A percentile compares a stretch with the other conserved stretches of the same genome.
phyloP scores from a whole-genome alignment of 92 coral and sea anemone genomes.

The Plumapathes pennacea region DNA sequence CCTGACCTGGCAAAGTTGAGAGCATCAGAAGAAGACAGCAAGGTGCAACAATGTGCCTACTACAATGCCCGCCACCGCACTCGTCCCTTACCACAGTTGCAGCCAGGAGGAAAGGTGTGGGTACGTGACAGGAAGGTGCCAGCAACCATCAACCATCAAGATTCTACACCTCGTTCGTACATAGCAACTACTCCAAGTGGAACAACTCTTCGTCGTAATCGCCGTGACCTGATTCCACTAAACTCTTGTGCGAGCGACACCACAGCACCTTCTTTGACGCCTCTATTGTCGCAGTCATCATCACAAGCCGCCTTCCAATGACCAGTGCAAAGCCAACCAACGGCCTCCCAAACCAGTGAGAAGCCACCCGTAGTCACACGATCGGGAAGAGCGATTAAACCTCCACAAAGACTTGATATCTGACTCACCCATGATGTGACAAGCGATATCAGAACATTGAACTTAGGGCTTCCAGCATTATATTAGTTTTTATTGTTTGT shows the following conservation, averaged over 20 bases:
- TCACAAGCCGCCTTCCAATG: too few relatives aligned
- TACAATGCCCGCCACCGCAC: neutral
- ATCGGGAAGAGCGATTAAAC: too few relatives aligned
- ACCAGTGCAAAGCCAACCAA: too few relatives aligned
- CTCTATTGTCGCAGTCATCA: too few relatives aligned
- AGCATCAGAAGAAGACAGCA: neutral
- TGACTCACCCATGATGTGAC: too few relatives aligned
- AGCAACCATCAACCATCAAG: slow-evolving; percentile 13
- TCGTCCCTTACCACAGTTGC: neutral
- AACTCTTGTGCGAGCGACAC: neutral
- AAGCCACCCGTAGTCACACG: too few relatives aligned
- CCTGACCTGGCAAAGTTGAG: neutral
- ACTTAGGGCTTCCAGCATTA: too few relatives aligned
- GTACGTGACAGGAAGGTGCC: slow-evolving; percentile 10
- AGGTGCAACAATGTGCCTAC: slow-evolving; percentile 8
- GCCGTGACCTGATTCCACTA: slow-evolving; percentile 1
- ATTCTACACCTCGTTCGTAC: slow-evolving; percentile 44
- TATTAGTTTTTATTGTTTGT: too few relatives aligned
- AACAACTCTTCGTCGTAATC: slow-evolving; percentile 36
- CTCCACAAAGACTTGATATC: too few relatives aligned
- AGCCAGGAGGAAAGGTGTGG: slow-evolving; percentile 24
- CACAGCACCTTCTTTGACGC: neutral
- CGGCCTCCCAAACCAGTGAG: too few relatives aligned
- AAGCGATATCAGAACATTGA: too few relatives aligned
- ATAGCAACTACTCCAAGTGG: slow-evolving; percentile 12